Base-by-base conservation (phyloP, 2,113 vertebrate genomes). In the Seriola dumerili region DNA sequence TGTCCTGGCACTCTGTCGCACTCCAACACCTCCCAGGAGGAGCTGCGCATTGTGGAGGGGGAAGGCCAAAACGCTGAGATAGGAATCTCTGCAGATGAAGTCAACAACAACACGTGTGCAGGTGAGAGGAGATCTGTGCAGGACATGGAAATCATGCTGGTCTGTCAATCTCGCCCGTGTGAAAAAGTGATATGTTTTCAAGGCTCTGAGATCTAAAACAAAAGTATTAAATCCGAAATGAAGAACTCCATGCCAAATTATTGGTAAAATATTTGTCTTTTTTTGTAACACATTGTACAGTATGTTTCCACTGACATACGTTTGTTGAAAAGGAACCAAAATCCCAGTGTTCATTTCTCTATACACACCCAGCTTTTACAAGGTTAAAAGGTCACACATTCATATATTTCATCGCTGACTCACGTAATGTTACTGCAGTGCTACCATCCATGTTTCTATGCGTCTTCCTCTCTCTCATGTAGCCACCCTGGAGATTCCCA, bases 71-170 rank as follows among this genome's bases (percentile, higher is more conserved):
- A 92, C 0, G 78, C 95, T 0, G 98, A 99, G 0, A 54, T 91
- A 0, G 96, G 97, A 0, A 96, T 97, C 1, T 97, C 96, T 0
- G 98, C 97, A 0, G 98, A 99, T 0, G 98, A 99, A 84, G 97
- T 99, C 85, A 99, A 99, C 96, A 99, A 99, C 92, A 99, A 99
- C 86, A 99, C 97, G 19, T 99, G 97, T 46, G 92, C 94, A 92
- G 97, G 98, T 99, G 61, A 91, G 68, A 2, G 4, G 19, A 16
- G 17, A 21, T 32, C 32, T 52, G 25, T 62, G 14, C 34, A 59
- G 10, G 21, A 2, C 32, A 13, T 38, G 17, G 21, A 59, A 32
- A 65, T 65, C 1, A 48, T 48, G 5, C 14, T 29, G 46, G 17
- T 52, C 16, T 70, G 32, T 0, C 0, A 32, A 38, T 55, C 11